phyloP scores from a whole-genome alignment of 1,140 invertebrate genomes.

The Copidosoma floridanum region DNA sequence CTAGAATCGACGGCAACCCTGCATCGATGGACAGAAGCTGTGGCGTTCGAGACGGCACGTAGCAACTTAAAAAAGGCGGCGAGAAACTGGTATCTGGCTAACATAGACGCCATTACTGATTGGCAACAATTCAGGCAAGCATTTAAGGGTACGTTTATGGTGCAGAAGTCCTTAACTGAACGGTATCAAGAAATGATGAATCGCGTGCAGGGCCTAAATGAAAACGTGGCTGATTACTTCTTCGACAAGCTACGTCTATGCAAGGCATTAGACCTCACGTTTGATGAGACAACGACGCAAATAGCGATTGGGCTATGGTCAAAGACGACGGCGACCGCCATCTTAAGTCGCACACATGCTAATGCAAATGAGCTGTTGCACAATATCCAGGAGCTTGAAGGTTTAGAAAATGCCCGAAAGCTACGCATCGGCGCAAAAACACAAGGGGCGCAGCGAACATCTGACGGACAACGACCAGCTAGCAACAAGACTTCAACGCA shows the following conservation, averaged over 20 bases:
- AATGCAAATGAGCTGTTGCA: background rate
- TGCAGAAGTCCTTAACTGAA: conserved; percentile 1
- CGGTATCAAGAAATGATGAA: conserved; percentile 18
- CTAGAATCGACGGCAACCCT: conserved; percentile 25
- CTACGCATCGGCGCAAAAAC: background rate
- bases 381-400: too few species aligned
- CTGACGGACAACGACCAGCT: too few species aligned
- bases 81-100: conserved; percentile 26
- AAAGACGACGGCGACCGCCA: too few species aligned
- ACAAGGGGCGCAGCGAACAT: background rate
- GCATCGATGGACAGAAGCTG: too few species aligned
- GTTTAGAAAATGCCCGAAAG: background rate
- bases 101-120: conserved; percentile 11
- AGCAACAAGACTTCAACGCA: background rate
- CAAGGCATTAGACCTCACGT: conserved; percentile 3
- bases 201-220: background rate
- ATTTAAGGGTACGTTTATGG: conserved; percentile 12
- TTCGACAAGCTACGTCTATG: conserved; percentile 20
- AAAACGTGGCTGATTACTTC: conserved; percentile 9
- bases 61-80: conserved; percentile 10
- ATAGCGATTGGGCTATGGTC: too few species aligned
- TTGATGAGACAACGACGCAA: conserved; percentile 16
- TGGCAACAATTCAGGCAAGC: conserved; percentile 5
- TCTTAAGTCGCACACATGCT: background rate
- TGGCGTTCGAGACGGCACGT: too few species aligned